A percentile compares a stretch with the other conserved stretches of the same genome.
These are phyloP conservation scores for Anguilla marmorata DNA, from an alignment of 2,797 vertebrate species.

Conservation along the genomic window DNA sequence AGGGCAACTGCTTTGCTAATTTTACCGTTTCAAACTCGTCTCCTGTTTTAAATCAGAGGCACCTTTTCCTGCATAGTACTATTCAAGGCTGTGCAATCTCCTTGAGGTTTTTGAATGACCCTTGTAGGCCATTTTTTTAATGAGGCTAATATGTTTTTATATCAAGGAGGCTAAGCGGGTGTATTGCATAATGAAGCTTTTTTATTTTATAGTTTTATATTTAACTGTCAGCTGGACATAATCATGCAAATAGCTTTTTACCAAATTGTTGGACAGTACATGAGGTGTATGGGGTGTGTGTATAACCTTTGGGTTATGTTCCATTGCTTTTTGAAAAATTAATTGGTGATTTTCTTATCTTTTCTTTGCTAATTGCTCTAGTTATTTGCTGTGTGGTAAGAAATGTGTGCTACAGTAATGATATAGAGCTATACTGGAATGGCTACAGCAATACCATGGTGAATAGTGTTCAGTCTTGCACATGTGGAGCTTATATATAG, in stretches of 20 bases:
- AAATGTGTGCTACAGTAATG: background rate
- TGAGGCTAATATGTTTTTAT: background rate
- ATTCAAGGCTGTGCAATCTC: background rate
- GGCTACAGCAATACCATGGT: background rate
- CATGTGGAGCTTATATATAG: background rate
- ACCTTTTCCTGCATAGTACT: background rate
- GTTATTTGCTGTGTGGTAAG: constrained; percentile 18
- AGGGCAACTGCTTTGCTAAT: constrained; percentile 29
- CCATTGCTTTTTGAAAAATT: background rate
- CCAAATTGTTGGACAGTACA: background rate
- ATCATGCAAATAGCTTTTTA: background rate
- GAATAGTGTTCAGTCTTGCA: background rate
- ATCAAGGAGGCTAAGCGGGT: background rate
- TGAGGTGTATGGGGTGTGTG: background rate
- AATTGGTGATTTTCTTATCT: background rate
- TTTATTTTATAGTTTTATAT: background rate
- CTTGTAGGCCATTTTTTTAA: background rate
- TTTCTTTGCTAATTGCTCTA: constrained; percentile 22
- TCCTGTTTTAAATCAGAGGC: background rate
- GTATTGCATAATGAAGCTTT: background rate
- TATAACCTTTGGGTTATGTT: background rate
- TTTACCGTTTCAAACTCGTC: background rate
- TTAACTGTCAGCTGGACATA: background rate
- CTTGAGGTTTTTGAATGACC: background rate
- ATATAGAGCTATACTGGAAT: background rate